These are phyloP conservation scores for Calonectris borealis DNA, from an alignment of 2,113 vertebrate genomes.

Conservation along the genomic window DNA sequence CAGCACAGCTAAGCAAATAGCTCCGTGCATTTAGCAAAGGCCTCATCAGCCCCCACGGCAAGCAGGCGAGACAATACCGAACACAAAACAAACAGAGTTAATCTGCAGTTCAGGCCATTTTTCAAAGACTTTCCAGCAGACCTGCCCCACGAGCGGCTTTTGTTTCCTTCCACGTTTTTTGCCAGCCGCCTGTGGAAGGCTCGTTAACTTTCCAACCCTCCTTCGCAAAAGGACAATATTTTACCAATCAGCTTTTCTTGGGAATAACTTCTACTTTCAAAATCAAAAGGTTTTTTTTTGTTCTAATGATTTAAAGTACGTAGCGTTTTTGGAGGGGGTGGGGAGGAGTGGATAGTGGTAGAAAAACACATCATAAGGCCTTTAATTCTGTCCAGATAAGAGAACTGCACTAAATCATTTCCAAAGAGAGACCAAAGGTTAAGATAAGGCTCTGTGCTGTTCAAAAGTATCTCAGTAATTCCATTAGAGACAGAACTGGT, in stretches of 20 bases:
- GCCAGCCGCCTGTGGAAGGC: background rate
- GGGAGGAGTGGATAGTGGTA: background rate
- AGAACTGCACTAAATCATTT: conserved; percentile 25
- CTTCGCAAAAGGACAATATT: background rate
- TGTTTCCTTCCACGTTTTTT: background rate
- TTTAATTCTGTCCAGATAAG: conserved; percentile 49
- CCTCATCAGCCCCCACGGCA: background rate
- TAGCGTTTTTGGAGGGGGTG: background rate
- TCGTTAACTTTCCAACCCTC: background rate
- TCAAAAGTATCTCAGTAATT: conserved; percentile 24
- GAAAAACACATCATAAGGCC: background rate
- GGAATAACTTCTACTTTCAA: background rate
- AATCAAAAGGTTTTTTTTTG: background rate
- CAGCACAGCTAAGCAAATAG: background rate
- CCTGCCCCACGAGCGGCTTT: background rate
- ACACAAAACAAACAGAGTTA: background rate
- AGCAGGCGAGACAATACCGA: background rate
- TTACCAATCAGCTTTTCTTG: background rate
- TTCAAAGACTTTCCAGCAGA: background rate
- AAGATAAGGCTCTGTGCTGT: conserved; percentile 2
- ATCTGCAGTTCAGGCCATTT: background rate
- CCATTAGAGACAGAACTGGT: background rate
- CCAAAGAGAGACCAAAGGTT: conserved; percentile 39
- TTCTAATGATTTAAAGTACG: background rate
- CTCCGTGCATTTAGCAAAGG: background rate